These are phyloP conservation scores for Danionella dracula DNA, from an alignment of 2,797 vertebrate genomes.

Conservation along the genomic window DNA sequence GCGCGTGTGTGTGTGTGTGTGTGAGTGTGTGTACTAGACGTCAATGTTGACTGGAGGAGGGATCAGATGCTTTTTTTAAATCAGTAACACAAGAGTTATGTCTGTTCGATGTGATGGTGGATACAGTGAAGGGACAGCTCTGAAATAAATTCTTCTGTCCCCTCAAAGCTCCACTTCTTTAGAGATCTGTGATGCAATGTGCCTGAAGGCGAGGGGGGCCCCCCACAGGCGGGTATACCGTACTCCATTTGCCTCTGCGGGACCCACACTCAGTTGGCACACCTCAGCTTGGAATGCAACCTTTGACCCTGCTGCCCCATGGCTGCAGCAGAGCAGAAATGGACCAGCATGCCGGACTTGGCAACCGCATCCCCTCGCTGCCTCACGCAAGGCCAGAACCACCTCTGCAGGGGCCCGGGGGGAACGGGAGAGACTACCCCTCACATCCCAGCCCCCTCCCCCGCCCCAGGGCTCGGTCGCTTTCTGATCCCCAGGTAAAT, in stretches of 20 bases:
- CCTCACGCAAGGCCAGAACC: slow-evolving; percentile 77
- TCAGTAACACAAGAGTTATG: slow-evolving; percentile 27
- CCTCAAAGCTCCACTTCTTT: slow-evolving; percentile 83
- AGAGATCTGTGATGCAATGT: slow-evolving; percentile 80
- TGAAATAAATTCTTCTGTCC: slow-evolving; percentile 28
- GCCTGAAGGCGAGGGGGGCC: slow-evolving; percentile 80
- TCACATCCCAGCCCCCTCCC: slow-evolving; percentile 85
- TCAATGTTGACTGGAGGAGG: slow-evolving; percentile 10
- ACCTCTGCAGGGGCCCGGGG: slow-evolving; percentile 75
- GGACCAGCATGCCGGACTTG: slow-evolving; percentile 78
- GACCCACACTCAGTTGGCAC: slow-evolving; percentile 78
- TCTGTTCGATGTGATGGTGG: slow-evolving; percentile 10
- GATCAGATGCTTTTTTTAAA: slow-evolving; percentile 12
- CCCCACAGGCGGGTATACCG: slow-evolving; percentile 82
- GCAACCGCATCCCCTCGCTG: slow-evolving; percentile 76
- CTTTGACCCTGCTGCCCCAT: slow-evolving; percentile 72
- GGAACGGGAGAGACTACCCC: slow-evolving; percentile 61
- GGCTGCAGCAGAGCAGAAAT: slow-evolving; percentile 83
- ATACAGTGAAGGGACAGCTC: slow-evolving; percentile 1
- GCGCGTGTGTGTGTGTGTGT: slow-evolving; percentile 23
- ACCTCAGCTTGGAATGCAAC: slow-evolving; percentile 85
- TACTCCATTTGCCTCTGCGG: slow-evolving; percentile 75
- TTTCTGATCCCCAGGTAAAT: slow-evolving; percentile 94
- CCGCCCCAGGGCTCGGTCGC: slow-evolving; percentile 85
- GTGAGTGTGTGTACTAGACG: slow-evolving; percentile 21